phyloP scores from a whole-genome alignment of 1,140 invertebrate species.

The Pinna nobilis region DNA sequence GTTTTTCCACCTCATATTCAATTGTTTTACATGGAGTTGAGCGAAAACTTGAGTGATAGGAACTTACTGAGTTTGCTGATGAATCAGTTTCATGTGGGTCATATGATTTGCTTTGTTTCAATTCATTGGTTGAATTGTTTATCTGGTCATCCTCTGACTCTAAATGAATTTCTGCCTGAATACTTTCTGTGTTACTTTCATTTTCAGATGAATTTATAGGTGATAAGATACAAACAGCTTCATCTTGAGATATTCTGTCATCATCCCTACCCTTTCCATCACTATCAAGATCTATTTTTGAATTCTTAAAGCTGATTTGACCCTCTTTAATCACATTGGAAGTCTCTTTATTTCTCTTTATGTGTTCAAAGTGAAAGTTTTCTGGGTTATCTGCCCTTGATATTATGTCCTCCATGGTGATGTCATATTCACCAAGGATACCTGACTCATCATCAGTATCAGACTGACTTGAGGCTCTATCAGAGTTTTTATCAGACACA shows the following conservation, averaged over 20 bases:
- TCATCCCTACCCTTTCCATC: background rate
- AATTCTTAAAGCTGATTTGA: background rate
- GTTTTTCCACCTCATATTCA: background rate
- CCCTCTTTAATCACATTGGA: background rate
- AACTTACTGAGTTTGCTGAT: too few species aligned
- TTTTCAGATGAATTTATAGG: too few species aligned
- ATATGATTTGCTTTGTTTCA: too few species aligned
- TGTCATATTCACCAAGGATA: constrained; percentile 23
- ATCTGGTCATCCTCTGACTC: too few species aligned
- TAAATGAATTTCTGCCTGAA: too few species aligned
- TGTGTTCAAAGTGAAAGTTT: constrained; percentile 12
- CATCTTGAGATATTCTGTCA: background rate
- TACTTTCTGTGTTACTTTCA: too few species aligned
- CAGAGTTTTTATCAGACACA: constrained; percentile 5
- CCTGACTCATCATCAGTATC: constrained; percentile 22
- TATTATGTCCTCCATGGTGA: constrained; percentile 39
- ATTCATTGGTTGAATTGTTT: too few species aligned
- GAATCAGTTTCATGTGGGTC: too few species aligned
- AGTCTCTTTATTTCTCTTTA: background rate
- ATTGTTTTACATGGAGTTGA: too few species aligned
- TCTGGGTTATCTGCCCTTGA: background rate
- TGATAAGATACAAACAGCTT: too few species aligned
- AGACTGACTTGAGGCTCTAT: constrained; percentile 1
- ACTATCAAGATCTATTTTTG: background rate
- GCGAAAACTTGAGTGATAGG: too few species aligned